phyloP scores from a whole-genome alignment of 2,797 vertebrate genomes.

The Cirrhinus mrigala region DNA sequence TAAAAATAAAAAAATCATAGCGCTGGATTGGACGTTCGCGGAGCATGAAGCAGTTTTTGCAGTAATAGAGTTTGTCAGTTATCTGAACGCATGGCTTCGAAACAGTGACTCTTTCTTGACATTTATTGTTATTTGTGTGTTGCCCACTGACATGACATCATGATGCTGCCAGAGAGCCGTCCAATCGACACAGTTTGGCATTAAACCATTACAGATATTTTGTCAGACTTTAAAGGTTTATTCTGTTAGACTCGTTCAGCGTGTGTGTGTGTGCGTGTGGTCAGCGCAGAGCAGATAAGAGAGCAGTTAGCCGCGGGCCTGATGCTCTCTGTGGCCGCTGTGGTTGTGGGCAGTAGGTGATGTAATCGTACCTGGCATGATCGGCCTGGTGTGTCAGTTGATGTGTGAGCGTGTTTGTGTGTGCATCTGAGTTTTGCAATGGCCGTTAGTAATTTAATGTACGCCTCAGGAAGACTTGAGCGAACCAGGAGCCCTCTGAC shows the following conservation, averaged over 20 bases:
- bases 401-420: conserved; percentile 63
- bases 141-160: conserved; percentile 24
- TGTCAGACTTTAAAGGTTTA: neutral
- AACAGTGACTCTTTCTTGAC: conserved; percentile 25
- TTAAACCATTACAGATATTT: conserved; percentile 5
- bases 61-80: conserved; percentile 31
- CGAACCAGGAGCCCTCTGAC: conserved; percentile 55
- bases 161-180: neutral
- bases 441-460: conserved; percentile 81
- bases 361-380: conserved; percentile 86
- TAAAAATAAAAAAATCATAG: neutral
- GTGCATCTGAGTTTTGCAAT: conserved; percentile 61
- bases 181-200: neutral
- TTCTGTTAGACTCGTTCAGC: neutral
- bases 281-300: conserved; percentile 67
- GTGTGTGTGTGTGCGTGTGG: conserved; percentile 50
- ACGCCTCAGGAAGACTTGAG: conserved; percentile 73
- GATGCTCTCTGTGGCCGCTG: conserved; percentile 70
- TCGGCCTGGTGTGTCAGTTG: conserved; percentile 70
- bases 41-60: conserved; percentile 14
- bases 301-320: conserved; percentile 67
- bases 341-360: conserved; percentile 74
- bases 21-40: neutral
- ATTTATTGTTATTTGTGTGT: conserved; percentile 46
- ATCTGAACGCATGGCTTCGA: neutral